Conservation (phyloP, 2,113 vertebrate genomes). For the Columba janthina region DNA sequence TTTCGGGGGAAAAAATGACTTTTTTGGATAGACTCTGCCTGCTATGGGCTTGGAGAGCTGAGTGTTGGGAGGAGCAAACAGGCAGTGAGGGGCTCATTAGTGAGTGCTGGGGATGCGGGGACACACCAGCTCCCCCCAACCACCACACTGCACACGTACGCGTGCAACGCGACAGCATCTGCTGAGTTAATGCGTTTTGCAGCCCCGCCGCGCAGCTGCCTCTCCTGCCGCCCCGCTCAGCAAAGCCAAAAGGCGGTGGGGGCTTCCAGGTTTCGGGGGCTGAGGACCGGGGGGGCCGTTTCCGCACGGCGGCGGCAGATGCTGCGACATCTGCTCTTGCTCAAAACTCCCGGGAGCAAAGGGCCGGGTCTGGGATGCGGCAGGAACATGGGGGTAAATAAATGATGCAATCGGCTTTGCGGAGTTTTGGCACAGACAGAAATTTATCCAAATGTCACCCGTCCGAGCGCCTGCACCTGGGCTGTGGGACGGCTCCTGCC, state of each 20-base stretch:
- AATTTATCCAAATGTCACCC: background rate
- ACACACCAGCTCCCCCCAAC: background rate
- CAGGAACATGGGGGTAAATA: background rate
- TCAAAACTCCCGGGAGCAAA: background rate
- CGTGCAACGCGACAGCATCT: background rate
- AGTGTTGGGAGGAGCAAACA: background rate
- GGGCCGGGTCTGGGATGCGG: background rate
- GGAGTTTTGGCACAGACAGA: background rate
- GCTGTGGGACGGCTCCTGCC: background rate
- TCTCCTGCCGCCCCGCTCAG: background rate
- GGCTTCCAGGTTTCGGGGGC: background rate
- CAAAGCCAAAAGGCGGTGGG: background rate
- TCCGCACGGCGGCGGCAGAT: background rate
- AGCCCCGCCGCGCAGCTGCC: background rate
- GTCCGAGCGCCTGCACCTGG: background rate
- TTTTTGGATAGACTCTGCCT: background rate
- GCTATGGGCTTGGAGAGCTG: fast-evolving
- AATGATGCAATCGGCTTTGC: background rate
- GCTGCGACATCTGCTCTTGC: conserved; percentile 48
- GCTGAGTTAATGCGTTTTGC: background rate
- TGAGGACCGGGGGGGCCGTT: background rate
- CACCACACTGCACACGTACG: background rate
- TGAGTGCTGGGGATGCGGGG: fast-evolving
- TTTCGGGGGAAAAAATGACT: fast-evolving
- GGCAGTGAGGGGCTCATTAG: background rate